Conservation (phyloP, 2,797 vertebrate species). For the Podargus strigoides region DNA sequence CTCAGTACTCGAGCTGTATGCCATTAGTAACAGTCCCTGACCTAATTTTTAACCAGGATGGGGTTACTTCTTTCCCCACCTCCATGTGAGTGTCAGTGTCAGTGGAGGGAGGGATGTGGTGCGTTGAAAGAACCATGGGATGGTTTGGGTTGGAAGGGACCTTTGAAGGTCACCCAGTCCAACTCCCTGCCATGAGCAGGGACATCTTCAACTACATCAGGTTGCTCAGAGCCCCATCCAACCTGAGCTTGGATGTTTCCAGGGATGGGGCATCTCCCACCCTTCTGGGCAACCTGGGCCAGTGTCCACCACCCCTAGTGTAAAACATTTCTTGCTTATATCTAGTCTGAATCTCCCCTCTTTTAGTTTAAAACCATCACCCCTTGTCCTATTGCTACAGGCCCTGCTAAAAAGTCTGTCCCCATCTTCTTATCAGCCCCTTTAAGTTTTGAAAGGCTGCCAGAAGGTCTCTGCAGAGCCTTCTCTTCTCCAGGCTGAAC, state of each 20-base stretch:
- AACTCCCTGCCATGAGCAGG: neutral
- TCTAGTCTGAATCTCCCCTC: neutral
- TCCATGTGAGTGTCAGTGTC: neutral
- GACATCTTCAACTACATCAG: neutral
- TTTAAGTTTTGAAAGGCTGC: rapidly evolving
- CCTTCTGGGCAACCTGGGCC: neutral
- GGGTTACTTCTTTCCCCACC: neutral
- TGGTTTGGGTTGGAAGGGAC: neutral
- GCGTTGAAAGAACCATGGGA: no score
- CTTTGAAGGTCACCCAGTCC: neutral
- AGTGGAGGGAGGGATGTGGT: neutral
- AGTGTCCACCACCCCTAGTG: neutral
- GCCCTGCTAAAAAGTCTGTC: no score
- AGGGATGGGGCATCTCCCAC: neutral
- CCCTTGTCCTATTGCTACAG: no score
- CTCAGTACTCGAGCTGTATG: rapidly evolving
- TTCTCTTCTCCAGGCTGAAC: neutral
- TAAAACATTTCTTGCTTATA: neutral
- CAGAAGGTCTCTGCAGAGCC: rapidly evolving
- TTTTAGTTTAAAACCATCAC: neutral
- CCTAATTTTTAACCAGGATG: neutral
- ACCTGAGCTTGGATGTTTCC: neutral
- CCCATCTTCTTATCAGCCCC: neutral
- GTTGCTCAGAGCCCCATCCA: neutral
- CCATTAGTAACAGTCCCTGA: neutral